Conservation (phyloP, 2,797 vertebrate species). For the Falco biarmicus region DNA sequence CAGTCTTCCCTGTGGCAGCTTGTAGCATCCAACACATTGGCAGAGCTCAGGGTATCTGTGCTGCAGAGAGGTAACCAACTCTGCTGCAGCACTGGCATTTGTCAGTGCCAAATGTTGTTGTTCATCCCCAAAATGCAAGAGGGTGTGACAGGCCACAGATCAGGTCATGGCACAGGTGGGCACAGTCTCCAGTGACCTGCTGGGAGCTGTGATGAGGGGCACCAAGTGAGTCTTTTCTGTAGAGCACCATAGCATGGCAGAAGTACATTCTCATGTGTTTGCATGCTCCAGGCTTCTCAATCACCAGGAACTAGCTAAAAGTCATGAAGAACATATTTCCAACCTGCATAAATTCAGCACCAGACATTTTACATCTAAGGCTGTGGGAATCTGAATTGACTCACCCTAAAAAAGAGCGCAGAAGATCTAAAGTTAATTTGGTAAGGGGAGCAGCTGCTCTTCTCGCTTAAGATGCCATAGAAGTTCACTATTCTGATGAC, state of each 20-base stretch:
- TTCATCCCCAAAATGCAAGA: not conserved
- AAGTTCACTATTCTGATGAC: not conserved
- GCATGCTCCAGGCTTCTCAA: not conserved
- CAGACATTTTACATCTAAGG: not conserved
- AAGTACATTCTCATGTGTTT: not conserved
- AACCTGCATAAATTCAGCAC: not conserved
- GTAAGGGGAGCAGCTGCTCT: not conserved
- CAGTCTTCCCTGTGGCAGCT: not conserved
- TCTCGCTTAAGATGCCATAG: not conserved
- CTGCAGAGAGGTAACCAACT: not conserved
- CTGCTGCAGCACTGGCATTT: not conserved
- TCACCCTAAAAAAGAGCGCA: not conserved
- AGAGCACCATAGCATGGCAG: not conserved
- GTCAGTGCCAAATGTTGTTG: not conserved
- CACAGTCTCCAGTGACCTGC: not conserved
- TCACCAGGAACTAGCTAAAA: not conserved
- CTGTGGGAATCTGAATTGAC: not conserved
- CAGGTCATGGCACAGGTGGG: too few relatives aligned
- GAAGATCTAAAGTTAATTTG: not conserved
- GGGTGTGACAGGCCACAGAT: not conserved
- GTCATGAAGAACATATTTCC: not conserved
- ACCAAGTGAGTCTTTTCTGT: not conserved
- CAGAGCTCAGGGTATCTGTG: fast-evolving
- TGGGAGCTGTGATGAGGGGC: not conserved
- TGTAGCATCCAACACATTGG: too few relatives aligned